Evolutionary conservation across 35 echinoderm and acorn worm species (phyloP).

Genomic region (Ptychodera flava): DNA sequence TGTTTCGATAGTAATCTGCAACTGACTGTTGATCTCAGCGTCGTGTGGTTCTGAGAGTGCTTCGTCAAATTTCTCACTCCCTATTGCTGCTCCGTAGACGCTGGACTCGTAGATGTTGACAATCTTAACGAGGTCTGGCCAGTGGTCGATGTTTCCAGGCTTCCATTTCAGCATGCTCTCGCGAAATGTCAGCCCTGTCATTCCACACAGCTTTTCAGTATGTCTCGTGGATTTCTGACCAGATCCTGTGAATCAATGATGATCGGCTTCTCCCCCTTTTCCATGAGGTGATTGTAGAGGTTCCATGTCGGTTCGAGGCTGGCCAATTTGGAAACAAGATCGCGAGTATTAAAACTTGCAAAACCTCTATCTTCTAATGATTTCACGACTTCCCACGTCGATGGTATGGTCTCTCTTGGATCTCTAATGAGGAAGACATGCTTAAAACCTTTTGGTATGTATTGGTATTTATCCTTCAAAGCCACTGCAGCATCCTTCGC

Average conservation of each 20-base stretch:
- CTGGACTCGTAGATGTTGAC: not conserved
- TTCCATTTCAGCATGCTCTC: not conserved
- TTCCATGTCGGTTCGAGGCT: too few relatives aligned
- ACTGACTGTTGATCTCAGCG: too few relatives aligned
- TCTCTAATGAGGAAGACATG: not conserved
- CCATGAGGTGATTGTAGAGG: not conserved
- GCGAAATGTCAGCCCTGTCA: not conserved
- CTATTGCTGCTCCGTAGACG: not conserved
- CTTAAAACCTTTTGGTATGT: not conserved
- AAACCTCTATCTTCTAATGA: too few relatives aligned
- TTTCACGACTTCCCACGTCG: not conserved
- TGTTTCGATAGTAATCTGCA: too few relatives aligned
- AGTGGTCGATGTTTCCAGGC: not conserved
- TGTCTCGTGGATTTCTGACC: not conserved
- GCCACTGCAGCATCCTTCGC: not conserved
- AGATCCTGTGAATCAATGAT: not conserved
- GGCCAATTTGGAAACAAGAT: too few relatives aligned
- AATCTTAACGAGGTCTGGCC: not conserved
- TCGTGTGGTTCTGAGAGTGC: too few relatives aligned
- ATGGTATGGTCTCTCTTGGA: not conserved
- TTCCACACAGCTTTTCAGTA: not conserved
- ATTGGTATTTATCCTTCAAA: not conserved
- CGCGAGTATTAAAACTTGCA: too few relatives aligned
- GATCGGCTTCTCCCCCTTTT: not conserved
- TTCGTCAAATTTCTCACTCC: not conserved